Base-by-base conservation (phyloP, 2,113 vertebrate genomes). In the Tylochromis polylepis region DNA sequence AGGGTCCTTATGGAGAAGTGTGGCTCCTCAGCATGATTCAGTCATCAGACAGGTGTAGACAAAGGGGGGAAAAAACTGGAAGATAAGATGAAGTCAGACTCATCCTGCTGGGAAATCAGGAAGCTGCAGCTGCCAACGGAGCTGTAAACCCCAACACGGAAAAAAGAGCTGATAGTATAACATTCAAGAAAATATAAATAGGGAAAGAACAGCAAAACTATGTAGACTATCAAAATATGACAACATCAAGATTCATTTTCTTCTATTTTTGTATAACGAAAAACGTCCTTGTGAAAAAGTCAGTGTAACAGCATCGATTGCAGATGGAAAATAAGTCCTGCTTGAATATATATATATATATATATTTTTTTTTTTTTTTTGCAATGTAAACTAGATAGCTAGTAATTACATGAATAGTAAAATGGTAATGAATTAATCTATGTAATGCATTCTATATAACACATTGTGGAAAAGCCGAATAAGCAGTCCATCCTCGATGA, bases 41-140 rank as follows among this genome's bases (percentile, higher is more conserved):
- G 20, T 22, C 10, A 9, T 46, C 18, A 65, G 65, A 29, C 55
- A 34, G 72, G 24, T 38, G n/a, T 51, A 67, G 36, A 81, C 77
- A 8, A 14, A 65, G 4, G 67, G 20, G 4, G 41, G 16, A 18
- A 5, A 8, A 15, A 75, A 34, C 60, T 3, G 29, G 79, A 83
- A 20, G 72, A 70, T 46, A 24, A 75, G 77, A 41, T 59, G 11
- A 43, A 77, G 62, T 16, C 18, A 77, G 46, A 27, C 10, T 62
- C 43, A 31, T 51, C 80, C 62, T 49, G 46, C n/a, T 46, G 81
- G 51, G 81, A 79, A 67, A 85, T 41, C 34, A 65, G 18, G 22
- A 55, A 15, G 51, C 6, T 12, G 15, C 55, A 20, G 34, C 51
- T 11, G 62, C 43, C 5, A 16, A 22, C 55, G 58, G 31, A 10